Conservation (phyloP, 2,113 vertebrate species). For the Apodemus sylvaticus region DNA sequence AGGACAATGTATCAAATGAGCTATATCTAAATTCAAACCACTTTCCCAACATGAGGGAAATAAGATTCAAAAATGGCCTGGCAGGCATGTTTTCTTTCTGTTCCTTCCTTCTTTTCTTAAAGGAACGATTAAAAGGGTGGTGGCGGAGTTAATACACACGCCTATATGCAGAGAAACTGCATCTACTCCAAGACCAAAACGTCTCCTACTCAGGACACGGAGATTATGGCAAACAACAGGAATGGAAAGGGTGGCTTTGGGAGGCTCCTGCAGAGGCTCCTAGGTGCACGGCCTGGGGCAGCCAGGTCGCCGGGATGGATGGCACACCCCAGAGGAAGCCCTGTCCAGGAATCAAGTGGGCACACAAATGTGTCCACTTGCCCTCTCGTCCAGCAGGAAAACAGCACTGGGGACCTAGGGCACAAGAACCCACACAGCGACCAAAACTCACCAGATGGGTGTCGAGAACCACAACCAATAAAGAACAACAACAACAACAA, state of each 20-base stretch:
- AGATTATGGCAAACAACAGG: not conserved
- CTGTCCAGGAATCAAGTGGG: not conserved
- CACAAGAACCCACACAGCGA: not conserved
- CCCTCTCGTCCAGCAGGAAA: not conserved
- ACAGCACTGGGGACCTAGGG: not conserved
- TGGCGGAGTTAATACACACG: not conserved
- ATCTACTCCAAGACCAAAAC: not conserved
- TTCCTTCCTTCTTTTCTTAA: not conserved
- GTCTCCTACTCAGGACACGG: not conserved
- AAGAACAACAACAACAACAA: not conserved
- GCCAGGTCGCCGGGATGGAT: not conserved
- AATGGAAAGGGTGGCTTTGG: not conserved
- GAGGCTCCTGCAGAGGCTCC: not conserved
- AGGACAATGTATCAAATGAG: not conserved
- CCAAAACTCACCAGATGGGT: not conserved
- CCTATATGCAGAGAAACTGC: not conserved
- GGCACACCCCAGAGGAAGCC: not conserved
- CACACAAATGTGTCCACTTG: not conserved
- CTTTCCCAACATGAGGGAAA: not conserved
- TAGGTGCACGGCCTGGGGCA: not conserved
- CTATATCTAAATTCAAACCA: not conserved
- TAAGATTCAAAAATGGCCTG: not conserved
- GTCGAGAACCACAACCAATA: constrained; percentile 12
- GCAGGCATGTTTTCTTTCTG: constrained; percentile 13
- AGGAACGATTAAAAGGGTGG: not conserved